These are phyloP conservation scores for Brenthis hecate DNA, from an alignment of 2,888 invertebrate genomes.

Conservation along the genomic window DNA sequence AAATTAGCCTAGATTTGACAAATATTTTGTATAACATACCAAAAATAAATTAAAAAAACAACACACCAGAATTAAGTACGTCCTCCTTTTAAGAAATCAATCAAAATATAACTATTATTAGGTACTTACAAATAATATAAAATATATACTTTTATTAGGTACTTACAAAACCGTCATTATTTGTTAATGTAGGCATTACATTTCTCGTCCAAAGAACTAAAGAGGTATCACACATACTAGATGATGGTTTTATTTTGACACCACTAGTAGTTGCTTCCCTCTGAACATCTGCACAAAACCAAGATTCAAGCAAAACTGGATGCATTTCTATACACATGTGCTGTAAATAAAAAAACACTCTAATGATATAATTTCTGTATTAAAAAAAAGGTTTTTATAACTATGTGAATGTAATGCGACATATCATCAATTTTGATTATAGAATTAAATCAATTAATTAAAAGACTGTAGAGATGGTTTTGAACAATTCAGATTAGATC, in stretches of 20 bases:
- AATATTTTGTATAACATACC: no score
- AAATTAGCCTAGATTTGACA: no score
- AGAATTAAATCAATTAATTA: no score
- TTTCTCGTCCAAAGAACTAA: slow-evolving; percentile 58
- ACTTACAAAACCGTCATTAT: slow-evolving; percentile 48
- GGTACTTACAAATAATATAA: slow-evolving; percentile 43
- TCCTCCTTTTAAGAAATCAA: background rate
- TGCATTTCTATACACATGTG: slow-evolving; percentile 69
- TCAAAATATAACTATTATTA: background rate
- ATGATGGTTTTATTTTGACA: slow-evolving; percentile 41
- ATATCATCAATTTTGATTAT: no score
- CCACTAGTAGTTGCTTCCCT: slow-evolving; percentile 50
- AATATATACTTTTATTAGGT: no score
- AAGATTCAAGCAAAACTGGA: slow-evolving; percentile 52
- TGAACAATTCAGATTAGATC: no score
- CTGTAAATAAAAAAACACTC: slow-evolving; percentile 47
- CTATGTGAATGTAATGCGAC: no score
- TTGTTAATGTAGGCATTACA: slow-evolving; percentile 43
- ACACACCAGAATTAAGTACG: background rate
- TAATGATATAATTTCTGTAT: background rate
- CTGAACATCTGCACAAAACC: slow-evolving; percentile 56
- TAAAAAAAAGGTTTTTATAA: no score
- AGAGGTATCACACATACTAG: slow-evolving; percentile 46
- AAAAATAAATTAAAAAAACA: no score
- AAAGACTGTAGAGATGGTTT: no score